Evolutionary conservation across 2,113 vertebrate genomes (phyloP).

Genomic region (Misgurnus anguillicaudatus): DNA sequence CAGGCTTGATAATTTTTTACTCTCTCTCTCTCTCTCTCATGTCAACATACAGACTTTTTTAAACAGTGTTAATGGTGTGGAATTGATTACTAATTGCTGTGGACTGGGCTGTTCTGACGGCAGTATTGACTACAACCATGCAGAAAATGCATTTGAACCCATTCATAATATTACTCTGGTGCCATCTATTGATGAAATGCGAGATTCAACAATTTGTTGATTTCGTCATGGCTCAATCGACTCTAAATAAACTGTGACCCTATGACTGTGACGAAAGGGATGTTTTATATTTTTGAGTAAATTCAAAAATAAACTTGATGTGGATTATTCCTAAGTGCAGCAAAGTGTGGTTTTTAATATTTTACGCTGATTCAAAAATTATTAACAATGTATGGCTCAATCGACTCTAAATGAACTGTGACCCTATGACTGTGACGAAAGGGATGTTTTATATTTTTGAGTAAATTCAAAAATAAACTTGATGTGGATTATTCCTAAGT

Average conservation of each 20-base stretch:
- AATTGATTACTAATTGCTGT: slow-evolving; percentile 29
- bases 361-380: too few species aligned
- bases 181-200: slow-evolving; percentile 45
- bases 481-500: neutral
- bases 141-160: neutral
- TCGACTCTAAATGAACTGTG: neutral
- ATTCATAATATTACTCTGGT: slow-evolving; percentile 20
- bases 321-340: neutral
- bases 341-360: too few species aligned
- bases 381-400: neutral
- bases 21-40: slow-evolving; percentile 22
- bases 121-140: neutral
- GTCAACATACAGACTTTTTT: neutral
- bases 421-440: neutral
- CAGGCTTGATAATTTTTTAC: neutral
- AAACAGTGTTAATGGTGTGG: neutral
- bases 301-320: neutral
- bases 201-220: neutral
- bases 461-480: neutral
- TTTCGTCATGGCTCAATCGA: neutral
- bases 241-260: neutral
- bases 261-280: neutral
- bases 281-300: neutral
- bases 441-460: neutral
- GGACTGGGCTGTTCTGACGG: neutral